Conservation (phyloP, 2,797 vertebrate genomes). For the Liparis tanakae region DNA sequence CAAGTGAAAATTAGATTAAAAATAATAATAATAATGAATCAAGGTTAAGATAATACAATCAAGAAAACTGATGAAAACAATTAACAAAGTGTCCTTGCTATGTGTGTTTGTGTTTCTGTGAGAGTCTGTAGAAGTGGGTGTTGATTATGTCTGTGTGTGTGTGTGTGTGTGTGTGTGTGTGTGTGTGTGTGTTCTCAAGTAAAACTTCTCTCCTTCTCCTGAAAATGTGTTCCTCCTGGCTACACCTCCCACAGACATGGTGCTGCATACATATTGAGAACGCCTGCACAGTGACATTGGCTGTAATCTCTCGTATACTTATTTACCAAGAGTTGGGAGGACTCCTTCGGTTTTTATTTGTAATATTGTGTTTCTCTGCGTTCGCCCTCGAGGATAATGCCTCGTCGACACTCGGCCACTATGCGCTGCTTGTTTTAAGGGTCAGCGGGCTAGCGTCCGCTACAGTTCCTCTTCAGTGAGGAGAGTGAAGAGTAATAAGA, state of each 20-base stretch:
- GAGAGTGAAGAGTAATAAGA: conserved; percentile 5
- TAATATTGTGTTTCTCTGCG: background rate
- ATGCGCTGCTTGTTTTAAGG: background rate
- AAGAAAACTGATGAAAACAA: background rate
- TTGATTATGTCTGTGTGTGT: background rate
- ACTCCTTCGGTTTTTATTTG: background rate
- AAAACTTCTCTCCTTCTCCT: background rate
- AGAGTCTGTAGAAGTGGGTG: background rate
- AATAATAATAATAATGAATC: too few species aligned
- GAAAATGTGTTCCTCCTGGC: background rate
- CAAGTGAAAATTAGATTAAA: background rate
- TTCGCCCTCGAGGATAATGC: background rate
- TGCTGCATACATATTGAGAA: conserved; percentile 1
- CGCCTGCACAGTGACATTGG: background rate
- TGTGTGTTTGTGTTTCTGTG: background rate
- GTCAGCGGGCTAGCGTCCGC: background rate
- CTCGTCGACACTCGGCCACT: background rate
- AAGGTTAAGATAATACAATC: background rate
- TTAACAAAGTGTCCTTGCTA: background rate
- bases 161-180: conserved; percentile 1
- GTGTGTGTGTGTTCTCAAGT: background rate
- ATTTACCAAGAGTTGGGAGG: background rate
- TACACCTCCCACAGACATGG: background rate
- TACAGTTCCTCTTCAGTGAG: background rate
- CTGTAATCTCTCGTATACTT: background rate